A percentile compares a stretch with the other conserved stretches of the same genome.
Conservation (phyloP, 2,888 invertebrate species). For the Auanema sp. region DNA sequence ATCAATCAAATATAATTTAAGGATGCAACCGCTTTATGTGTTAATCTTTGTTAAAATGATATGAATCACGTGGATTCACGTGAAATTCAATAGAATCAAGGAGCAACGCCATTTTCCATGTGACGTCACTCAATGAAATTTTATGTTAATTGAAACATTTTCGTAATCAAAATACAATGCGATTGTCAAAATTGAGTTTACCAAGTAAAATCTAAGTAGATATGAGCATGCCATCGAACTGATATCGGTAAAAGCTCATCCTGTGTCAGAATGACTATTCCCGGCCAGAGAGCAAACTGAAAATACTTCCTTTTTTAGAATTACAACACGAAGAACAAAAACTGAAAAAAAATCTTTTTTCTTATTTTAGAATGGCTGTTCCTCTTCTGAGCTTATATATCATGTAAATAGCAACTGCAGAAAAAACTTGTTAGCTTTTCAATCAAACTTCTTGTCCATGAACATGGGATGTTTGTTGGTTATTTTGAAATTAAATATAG, state of each 20-base stretch:
- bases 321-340: too few relatives aligned
- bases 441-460: background rate
- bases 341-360: too few relatives aligned
- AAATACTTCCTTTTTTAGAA: conserved; percentile 8
- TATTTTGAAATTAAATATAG: background rate
- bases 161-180: background rate
- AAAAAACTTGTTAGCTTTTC: background rate
- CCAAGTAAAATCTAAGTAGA: conserved; percentile 55
- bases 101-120: background rate
- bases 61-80: background rate
- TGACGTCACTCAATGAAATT: too few relatives aligned
- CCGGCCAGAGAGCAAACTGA: conserved; percentile 54
- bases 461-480: background rate
- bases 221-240: conserved; percentile 42
- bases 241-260: conserved; percentile 37
- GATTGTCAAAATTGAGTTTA: conserved; percentile 10
- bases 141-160: background rate
- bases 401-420: too few relatives aligned
- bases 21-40: background rate
- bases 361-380: too few relatives aligned
- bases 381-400: too few relatives aligned
- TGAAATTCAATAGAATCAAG: background rate
- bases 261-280: conserved; percentile 45
- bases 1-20: background rate
- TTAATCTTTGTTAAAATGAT: background rate